Evolutionary conservation across 2,113 vertebrate genomes (phyloP), one percentile per base, ranked within the genome.

Genomic region (Aix galericulata): DNA sequence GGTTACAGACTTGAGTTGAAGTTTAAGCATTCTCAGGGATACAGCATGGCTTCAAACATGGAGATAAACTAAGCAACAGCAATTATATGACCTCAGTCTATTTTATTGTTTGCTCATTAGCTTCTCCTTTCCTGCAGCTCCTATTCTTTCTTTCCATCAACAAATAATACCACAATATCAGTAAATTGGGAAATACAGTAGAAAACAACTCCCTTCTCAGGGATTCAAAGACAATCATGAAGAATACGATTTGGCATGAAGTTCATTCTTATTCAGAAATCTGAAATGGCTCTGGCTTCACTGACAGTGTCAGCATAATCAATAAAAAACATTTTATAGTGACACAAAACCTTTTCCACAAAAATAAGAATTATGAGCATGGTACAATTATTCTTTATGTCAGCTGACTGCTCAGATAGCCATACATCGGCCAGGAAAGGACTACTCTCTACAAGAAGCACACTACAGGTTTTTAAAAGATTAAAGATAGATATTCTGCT

Each of bases 1-100:
- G n/a, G 20, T 71, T 40, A 36, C 6, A 25, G 0, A 4, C 4
- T 56, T 59, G 22, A 73, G 20, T 11, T 59, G 18, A 34, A 9
- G 5, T 79, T 11, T 17, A 32, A 64, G n/a, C 5, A 40, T 95
- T 76, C 58, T 77, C 8, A 82, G 29, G 38, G 34, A 27, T 48
- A 64, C 17, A 56, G 2, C 0, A 7, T 20, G 5, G 8, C 4
- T 64, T 83, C 18, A 59, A 82, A 50, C 6, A 50, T 0, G 5
- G 13, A 63, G 13, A 62, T 46, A 74, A 26, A 2, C 6, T 21
- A 26, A 4, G 3, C 20, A 16, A 55, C 11, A 40, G 8, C 36
- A 88, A 52, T 31, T 64, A 60, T 50, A 56, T 31, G 4, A 16
- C 44, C 76, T 76, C 38, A 27, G 17, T 52, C 6, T 5, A 22